A percentile compares a stretch with the other conserved stretches of the same genome.
These are phyloP conservation scores for Andinoacara biseriatus DNA, from an alignment of 2,113 vertebrate species.

Conservation along the genomic window DNA sequence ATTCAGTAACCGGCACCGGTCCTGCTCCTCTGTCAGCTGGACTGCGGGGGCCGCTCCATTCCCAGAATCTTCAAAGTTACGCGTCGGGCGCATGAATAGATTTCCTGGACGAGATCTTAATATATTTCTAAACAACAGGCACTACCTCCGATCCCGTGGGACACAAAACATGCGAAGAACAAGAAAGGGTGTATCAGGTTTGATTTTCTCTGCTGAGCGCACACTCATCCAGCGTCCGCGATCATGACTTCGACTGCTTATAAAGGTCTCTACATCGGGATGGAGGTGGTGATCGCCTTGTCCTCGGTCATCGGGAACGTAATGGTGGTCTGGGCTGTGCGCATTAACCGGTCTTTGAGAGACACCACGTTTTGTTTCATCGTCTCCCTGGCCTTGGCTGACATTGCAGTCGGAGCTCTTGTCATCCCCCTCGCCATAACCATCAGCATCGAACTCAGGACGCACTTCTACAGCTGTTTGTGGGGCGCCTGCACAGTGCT, in stretches of 20 bases:
- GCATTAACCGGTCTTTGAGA: slow-evolving; percentile 89
- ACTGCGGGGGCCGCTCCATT: slow-evolving; percentile 5
- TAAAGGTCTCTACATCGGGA: slow-evolving; percentile 87
- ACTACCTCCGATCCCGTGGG: neutral
- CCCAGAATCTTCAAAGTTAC: slow-evolving; percentile 30
- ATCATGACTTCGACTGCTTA: slow-evolving; percentile 68
- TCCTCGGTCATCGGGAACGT: slow-evolving; percentile 94
- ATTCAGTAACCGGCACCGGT: slow-evolving; percentile 6
- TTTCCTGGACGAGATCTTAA: neutral
- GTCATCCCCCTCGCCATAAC: slow-evolving; percentile 95
- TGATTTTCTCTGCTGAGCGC: slow-evolving; percentile 39
- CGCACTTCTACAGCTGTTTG: slow-evolving; percentile 92
- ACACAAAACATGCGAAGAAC: slow-evolving; percentile 44
- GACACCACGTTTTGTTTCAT: slow-evolving; percentile 98
- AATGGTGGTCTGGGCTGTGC: slow-evolving; percentile 98
- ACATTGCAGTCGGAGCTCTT: slow-evolving; percentile 93
- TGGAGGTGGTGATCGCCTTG: slow-evolving; percentile 92
- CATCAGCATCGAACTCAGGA: slow-evolving; percentile 88
- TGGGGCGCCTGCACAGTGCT: slow-evolving; percentile 91
- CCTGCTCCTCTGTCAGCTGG: slow-evolving; percentile 5
- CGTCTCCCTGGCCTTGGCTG: slow-evolving; percentile 92
- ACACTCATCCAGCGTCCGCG: slow-evolving; percentile 14
- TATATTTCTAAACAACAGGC: neutral
- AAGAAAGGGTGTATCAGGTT: slow-evolving; percentile 12
- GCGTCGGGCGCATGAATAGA: slow-evolving; percentile 26